A percentile compares a stretch with the other conserved stretches of the same genome.
These are phyloP conservation scores for Piscicola geometra DNA, from an alignment of 2,888 invertebrate genomes.

Conservation along the genomic window DNA sequence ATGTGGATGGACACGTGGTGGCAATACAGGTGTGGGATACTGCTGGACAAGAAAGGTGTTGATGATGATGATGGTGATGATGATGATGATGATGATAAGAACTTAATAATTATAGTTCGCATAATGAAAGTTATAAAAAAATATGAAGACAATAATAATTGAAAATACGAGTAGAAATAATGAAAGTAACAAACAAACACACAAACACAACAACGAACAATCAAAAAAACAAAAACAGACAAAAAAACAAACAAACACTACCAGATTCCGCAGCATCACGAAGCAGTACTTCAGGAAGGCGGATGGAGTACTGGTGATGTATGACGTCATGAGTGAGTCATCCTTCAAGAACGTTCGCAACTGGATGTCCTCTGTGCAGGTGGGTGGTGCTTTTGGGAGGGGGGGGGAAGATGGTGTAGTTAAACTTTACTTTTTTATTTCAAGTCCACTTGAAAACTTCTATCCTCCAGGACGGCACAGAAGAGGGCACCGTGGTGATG, in stretches of 20 bases:
- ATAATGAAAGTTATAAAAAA: too few relatives aligned
- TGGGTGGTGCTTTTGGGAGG: conserved; percentile 38
- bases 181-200: too few relatives aligned
- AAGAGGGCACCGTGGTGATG: conserved; percentile 57
- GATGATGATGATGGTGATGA: too few relatives aligned
- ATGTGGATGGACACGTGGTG: conserved; percentile 53
- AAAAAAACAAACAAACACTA: conserved; percentile 20
- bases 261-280: conserved; percentile 60
- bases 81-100: too few relatives aligned
- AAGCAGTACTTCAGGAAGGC: conserved; percentile 62
- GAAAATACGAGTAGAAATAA: too few relatives aligned
- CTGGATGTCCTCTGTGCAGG: conserved; percentile 58
- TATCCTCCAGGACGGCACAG: conserved; percentile 51
- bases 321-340: conserved; percentile 60
- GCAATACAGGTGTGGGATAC: conserved; percentile 68
- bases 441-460: not conserved
- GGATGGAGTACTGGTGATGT: conserved; percentile 60
- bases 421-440: not conserved
- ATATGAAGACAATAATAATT: too few relatives aligned
- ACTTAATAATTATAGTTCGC: too few relatives aligned
- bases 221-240: too few relatives aligned
- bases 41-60: conserved; percentile 84
- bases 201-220: too few relatives aligned
- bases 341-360: conserved; percentile 59
- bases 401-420: too few relatives aligned